A percentile compares a stretch with the other conserved stretches of the same genome.
Evolutionary conservation across 1,140 invertebrate species (phyloP).

Genomic region (Leguminivora glycinivorella): DNA sequence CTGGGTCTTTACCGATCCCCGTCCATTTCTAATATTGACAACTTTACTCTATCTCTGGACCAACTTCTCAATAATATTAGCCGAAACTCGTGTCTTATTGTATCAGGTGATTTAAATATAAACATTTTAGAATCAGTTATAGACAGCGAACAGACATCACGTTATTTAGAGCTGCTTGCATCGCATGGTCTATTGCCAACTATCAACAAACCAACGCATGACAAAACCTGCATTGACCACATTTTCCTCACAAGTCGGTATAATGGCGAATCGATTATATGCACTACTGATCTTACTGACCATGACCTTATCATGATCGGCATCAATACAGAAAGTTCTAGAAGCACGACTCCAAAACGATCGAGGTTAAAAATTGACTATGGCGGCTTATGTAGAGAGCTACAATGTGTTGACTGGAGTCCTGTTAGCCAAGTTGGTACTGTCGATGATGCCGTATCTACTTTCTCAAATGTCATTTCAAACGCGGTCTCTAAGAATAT

Average conservation of each 20-base stretch:
- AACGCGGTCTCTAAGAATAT: too few relatives aligned
- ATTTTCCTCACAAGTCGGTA: conserved; percentile 22
- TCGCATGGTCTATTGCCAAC: conserved; percentile 26
- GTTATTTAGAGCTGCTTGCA: conserved; percentile 22
- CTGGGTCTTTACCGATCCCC: conserved; percentile 31
- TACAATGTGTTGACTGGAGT: too few relatives aligned
- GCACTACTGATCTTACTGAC: too few relatives aligned
- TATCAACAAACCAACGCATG: conserved; percentile 26
- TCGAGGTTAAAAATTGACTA: conserved; percentile 10
- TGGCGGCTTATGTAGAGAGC: neutral
- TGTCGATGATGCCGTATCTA: too few relatives aligned
- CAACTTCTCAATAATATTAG: neutral
- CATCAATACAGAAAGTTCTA: too few relatives aligned
- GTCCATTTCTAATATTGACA: conserved; percentile 15
- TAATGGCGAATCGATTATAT: conserved; percentile 16
- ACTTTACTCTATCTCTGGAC: conserved; percentile 25
- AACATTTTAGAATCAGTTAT: neutral
- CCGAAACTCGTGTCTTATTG: neutral
- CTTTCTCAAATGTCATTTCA: too few relatives aligned
- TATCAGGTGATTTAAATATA: conserved; percentile 34
- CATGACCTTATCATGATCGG: too few relatives aligned
- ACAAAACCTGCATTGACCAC: conserved; percentile 27
- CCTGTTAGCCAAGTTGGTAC: too few relatives aligned
- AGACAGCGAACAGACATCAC: neutral
- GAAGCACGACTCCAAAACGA: neutral